Conservation (phyloP, 2,888 invertebrate genomes). For the Microctonus brassicae region DNA sequence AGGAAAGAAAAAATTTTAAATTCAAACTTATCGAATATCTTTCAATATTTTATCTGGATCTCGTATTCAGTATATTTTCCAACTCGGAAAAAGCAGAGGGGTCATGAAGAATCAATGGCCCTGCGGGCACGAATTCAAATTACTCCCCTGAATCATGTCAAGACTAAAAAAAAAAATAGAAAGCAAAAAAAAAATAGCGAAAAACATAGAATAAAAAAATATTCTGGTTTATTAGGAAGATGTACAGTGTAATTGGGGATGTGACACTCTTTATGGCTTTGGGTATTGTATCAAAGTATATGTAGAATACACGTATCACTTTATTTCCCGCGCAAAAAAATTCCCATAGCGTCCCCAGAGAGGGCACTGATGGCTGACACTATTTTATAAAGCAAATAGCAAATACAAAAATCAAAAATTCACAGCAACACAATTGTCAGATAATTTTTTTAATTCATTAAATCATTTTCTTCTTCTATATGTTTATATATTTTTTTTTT, state of each 20-base stretch:
- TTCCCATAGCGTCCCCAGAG: not conserved
- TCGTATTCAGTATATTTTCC: not conserved
- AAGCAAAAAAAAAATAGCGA: not conserved
- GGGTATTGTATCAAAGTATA: not conserved
- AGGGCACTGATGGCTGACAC: not conserved
- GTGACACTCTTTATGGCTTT: not conserved
- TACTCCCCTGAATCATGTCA: conserved; percentile 19
- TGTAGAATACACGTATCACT: not conserved
- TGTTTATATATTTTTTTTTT: too few species aligned
- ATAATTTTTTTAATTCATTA: too few species aligned
- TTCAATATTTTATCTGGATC: conserved; percentile 1
- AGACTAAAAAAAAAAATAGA: conserved; percentile 1
- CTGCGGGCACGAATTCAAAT: conserved; percentile 29
- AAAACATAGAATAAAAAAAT: not conserved
- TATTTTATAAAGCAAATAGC: not conserved
- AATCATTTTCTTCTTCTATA: too few species aligned
- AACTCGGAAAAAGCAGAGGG: not conserved
- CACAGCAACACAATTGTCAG: not conserved
- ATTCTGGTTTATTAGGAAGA: not conserved
- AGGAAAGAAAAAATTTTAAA: not conserved
- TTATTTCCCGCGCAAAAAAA: not conserved
- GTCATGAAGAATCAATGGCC: conserved; percentile 1
- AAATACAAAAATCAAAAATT: not conserved
- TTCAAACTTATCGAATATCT: not conserved
- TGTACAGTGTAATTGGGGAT: not conserved